Evolutionary conservation across 1,140 invertebrate species (phyloP).

Genomic region (Drosophila setifemur): DNA sequence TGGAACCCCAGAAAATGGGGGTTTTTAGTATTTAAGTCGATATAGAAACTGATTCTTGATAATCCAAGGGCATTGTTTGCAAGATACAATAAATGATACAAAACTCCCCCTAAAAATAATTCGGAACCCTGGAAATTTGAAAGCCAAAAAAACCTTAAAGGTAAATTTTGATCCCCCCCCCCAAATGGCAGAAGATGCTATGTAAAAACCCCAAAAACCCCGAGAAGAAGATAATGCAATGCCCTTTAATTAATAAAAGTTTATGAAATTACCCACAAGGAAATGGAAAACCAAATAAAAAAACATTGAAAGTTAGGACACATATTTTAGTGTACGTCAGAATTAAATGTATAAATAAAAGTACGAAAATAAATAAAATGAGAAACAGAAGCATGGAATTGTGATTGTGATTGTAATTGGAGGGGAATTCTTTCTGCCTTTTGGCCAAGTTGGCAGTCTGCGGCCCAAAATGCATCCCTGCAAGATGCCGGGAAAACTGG

Average conservation of each 20-base stretch:
- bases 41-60: background rate
- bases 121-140: no score
- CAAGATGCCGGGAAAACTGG: background rate
- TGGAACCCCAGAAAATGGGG: constrained; percentile 27
- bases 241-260: constrained; percentile 18
- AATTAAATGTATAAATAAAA: constrained; percentile 74
- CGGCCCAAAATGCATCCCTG: constrained; percentile 29
- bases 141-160: constrained; percentile 19
- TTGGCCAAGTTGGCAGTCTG: constrained; percentile 35
- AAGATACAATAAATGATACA: constrained; percentile 3
- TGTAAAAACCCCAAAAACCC: constrained; percentile 33
- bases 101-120: background rate
- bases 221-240: constrained; percentile 11
- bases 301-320: constrained; percentile 47
- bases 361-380: constrained; percentile 34
- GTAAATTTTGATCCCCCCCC: constrained; percentile 17
- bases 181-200: background rate
- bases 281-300: constrained; percentile 6
- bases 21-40: constrained; percentile 51
- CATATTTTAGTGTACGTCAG: constrained; percentile 77
- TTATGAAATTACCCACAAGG: background rate
- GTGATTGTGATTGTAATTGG: background rate
- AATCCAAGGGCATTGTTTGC: background rate
- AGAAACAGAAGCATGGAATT: background rate
- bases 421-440: background rate